Base-by-base conservation (phyloP, 2,888 invertebrate species). In the Anthophora plumipes region DNA sequence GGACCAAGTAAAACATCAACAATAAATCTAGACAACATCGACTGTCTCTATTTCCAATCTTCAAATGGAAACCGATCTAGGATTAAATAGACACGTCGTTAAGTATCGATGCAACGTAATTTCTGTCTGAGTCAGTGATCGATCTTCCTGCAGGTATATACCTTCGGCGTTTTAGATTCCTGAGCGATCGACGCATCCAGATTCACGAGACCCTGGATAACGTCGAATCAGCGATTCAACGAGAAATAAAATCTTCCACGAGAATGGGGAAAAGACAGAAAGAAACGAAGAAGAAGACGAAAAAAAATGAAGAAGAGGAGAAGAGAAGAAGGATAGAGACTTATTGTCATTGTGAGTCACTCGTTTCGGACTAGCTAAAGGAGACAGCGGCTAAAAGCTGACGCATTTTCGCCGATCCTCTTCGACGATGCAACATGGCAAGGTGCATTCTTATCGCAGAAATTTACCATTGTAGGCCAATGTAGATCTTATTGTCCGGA, bases 321-420 rank as follows among this genome's bases (percentile, higher is more conserved):
- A n/a, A 12, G 46, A 37, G 31, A 31, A 50, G 31, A 68, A 41
- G 50, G 7, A 60, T 55, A 14, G 50, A 37, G n/a, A n/a, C 17
- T 60, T 39, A 22, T 48, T 61, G 41, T n/a, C 59, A 11, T 5
- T 59, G 55, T 80, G 80, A 80, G 69, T 80, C 80, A 80, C 20
- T 41, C 52, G 54, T 54, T 20, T 25, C 12, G 17, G 5, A 37
- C 4, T 9, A 7, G 17, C 60, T 43, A 8, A 5, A 14, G 12
- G 0, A 43, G 43, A 46, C 31, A 12, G 14, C 25, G 63, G 31
- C 43, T 52, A 72, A 72, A 80, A 48, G 67, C 52, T 81, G 82
- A 81, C 82, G 70, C 70, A 59, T 66, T 70, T 63, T 59, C 17
- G 25, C 41, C n/a, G 41, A 61, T 37, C 11, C 22, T 41, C 8